Percentiles rank a stretch among this genome's conserved stretches.
Conservation (phyloP, 2,797 vertebrate species). For the Clangula hyemalis region DNA sequence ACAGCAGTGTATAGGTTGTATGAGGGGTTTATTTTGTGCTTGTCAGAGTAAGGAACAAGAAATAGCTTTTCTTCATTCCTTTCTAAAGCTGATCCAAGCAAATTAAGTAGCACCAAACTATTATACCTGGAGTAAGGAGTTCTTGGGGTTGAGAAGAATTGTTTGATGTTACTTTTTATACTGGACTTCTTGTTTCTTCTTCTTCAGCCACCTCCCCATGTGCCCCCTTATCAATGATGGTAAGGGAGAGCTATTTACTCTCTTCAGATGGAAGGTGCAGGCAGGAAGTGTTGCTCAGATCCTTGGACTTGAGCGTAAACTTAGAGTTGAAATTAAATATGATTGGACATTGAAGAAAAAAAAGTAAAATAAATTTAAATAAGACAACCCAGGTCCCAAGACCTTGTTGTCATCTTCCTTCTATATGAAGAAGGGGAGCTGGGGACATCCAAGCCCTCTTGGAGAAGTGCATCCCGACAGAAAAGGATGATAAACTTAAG, state of each 20-base stretch:
- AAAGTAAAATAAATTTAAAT: background rate
- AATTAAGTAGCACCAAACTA: background rate
- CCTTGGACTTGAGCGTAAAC: background rate
- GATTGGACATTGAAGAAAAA: background rate
- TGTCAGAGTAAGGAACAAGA: background rate
- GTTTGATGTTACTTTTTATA: background rate
- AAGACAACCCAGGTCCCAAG: background rate
- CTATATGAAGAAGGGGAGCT: background rate
- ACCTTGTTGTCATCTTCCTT: background rate
- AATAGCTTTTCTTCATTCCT: background rate
- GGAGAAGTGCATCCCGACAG: background rate
- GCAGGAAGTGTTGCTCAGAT: background rate
- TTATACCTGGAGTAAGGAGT: background rate
- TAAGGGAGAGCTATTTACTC: background rate
- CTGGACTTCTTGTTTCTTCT: background rate
- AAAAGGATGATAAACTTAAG: background rate
- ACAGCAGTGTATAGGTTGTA: background rate
- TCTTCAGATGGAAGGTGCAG: background rate
- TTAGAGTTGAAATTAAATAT: background rate
- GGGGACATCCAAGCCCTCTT: background rate
- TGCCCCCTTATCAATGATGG: background rate
- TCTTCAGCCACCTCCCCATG: background rate
- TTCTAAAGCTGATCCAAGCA: background rate
- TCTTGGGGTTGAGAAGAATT: background rate
- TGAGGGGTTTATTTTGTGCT: background rate